Conservation (phyloP, 2,113 vertebrate genomes). For the Rhea americana region DNA sequence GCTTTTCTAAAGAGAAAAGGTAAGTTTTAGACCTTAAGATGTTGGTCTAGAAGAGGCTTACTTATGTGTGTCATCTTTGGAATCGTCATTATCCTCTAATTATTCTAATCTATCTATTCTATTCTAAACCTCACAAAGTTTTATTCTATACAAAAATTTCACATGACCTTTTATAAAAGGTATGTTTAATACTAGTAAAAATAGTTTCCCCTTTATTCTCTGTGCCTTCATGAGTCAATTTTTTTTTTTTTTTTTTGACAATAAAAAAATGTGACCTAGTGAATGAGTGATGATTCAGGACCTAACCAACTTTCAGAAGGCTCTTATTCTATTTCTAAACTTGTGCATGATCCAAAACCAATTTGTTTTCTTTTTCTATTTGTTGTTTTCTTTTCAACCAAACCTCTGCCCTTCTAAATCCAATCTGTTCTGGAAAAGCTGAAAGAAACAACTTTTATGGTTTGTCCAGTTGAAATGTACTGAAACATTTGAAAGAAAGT, state of each 20-base stretch:
- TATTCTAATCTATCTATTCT: too few species aligned
- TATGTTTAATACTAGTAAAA: background rate
- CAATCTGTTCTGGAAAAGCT: background rate
- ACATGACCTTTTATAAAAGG: background rate
- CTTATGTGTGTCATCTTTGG: rapidly evolving
- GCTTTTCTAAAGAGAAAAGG: background rate
- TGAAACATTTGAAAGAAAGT: background rate
- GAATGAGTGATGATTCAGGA: conserved; percentile 3
- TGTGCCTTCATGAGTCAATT: background rate
- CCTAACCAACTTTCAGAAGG: background rate
- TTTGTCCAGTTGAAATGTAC: background rate
- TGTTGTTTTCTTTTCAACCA: background rate
- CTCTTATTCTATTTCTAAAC: background rate
- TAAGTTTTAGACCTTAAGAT: background rate
- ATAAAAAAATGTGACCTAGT: background rate
- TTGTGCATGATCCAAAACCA: background rate
- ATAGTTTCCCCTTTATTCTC: background rate
- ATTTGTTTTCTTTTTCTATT: background rate
- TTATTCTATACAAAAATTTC: background rate
- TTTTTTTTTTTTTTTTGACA: conserved; percentile 3
- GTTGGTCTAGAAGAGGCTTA: background rate
- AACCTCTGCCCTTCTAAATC: background rate
- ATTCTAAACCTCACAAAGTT: background rate
- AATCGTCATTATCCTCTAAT: background rate
- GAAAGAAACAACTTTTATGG: background rate